Conservation (phyloP, 1,140 invertebrate species). For the Oedothorax gibbosus region DNA sequence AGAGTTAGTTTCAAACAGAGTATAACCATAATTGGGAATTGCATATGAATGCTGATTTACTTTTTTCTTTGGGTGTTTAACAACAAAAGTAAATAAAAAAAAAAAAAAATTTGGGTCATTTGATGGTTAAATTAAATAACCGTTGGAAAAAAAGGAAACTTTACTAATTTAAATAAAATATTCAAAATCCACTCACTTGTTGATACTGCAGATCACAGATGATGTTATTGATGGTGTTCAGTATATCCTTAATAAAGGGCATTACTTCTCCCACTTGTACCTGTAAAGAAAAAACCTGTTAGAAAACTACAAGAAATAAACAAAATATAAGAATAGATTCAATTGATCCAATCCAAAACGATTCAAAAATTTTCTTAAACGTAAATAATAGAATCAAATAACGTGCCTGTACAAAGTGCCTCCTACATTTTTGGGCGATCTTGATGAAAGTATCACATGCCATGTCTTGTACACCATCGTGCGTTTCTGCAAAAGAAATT, state of each 20-base stretch:
- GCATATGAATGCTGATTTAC: too few species aligned
- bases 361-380: conserved; percentile 5
- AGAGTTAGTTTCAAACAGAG: too few species aligned
- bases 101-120: neutral
- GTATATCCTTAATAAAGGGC: conserved; percentile 99
- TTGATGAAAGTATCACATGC: conserved; percentile 99
- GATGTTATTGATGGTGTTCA: conserved; percentile 94
- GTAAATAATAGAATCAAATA: conserved; percentile 53
- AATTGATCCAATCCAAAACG: neutral
- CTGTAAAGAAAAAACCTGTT: conserved; percentile 68
- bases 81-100: neutral
- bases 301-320: neutral
- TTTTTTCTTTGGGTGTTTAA: too few species aligned
- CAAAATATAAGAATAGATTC: neutral
- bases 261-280: conserved; percentile 95
- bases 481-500: conserved; percentile 81
- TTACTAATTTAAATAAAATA: neutral
- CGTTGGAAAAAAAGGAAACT: too few species aligned
- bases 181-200: conserved; percentile 74
- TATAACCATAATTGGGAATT: too few species aligned
- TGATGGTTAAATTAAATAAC: neutral
- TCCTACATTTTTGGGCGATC: conserved; percentile 98
- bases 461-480: conserved; percentile 98
- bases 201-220: conserved; percentile 99
- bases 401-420: conserved; percentile 87